These are phyloP conservation scores for Chondrosia reniformis DNA, from an alignment of 37 sponge, comb jelly and placozoan genomes.

Conservation along the genomic window DNA sequence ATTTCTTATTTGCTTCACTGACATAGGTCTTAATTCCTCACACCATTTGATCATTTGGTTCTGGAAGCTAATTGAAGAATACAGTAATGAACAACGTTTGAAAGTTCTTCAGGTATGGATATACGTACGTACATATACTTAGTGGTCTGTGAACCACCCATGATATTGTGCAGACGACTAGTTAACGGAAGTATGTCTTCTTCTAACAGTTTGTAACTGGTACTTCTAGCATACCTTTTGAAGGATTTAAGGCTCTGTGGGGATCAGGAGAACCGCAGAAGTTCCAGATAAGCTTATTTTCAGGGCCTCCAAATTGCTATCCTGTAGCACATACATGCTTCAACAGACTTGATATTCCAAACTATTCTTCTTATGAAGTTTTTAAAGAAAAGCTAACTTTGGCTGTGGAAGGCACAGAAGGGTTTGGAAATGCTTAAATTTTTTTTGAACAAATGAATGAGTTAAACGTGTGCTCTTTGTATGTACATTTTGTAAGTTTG, in stretches of 20 bases:
- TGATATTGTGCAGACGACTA: neutral
- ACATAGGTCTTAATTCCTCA: too few relatives aligned
- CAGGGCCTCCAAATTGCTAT: neutral
- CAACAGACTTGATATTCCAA: constrained; percentile 73
- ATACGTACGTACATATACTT: neutral
- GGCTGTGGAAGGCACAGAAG: constrained; percentile 74
- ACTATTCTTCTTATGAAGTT: constrained; percentile 41
- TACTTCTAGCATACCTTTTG: constrained; percentile 85
- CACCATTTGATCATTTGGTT: constrained; percentile 77
- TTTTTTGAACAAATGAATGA: neutral
- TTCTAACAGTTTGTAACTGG: constrained; percentile 89
- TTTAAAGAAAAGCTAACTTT: constrained; percentile 64
- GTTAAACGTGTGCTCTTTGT: too few relatives aligned
- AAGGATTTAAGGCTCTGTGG: constrained; percentile 82
- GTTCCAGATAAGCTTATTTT: constrained; percentile 55
- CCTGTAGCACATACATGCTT: constrained; percentile 35
- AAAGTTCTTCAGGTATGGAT: constrained; percentile 71
- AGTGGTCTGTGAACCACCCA: neutral
- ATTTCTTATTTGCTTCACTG: too few relatives aligned
- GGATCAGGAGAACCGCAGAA: constrained; percentile 83
- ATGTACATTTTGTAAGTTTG: too few relatives aligned
- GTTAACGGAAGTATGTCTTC: neutral
- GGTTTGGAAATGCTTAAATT: constrained; percentile 64
- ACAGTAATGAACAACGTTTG: constrained; percentile 80
- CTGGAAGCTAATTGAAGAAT: constrained; percentile 78